These are phyloP conservation scores for Dasypolia templi DNA, from an alignment of 2,888 invertebrate genomes.

Conservation along the genomic window DNA sequence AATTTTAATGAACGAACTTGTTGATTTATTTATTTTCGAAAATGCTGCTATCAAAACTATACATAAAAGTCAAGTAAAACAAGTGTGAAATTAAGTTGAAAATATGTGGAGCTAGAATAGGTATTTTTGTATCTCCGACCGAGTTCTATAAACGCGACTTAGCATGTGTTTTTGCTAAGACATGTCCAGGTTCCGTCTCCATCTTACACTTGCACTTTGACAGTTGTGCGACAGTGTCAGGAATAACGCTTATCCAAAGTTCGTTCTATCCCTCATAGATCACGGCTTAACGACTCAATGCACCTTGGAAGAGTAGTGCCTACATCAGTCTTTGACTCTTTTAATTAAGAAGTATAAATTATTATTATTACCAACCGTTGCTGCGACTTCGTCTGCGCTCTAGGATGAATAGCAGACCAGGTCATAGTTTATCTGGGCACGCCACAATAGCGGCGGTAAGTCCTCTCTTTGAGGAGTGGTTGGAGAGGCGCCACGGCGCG, in stretches of 20 bases:
- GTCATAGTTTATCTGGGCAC: too few relatives aligned
- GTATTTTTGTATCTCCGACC: background rate
- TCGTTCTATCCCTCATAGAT: background rate
- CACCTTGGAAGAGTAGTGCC: background rate
- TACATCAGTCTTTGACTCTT: background rate
- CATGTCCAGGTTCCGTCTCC: background rate
- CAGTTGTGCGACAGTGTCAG: background rate
- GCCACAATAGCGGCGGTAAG: too few relatives aligned
- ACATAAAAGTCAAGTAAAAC: slow-evolving; percentile 2
- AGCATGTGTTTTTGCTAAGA: background rate
- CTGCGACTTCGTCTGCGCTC: too few relatives aligned
- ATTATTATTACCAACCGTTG: too few relatives aligned
- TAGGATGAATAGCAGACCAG: too few relatives aligned
- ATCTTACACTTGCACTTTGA: background rate
- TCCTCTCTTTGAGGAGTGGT: too few relatives aligned
- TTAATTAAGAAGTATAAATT: background rate
- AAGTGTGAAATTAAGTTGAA: background rate
- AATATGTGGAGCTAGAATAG: background rate
- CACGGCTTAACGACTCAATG: background rate
- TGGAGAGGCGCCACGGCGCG: too few relatives aligned
- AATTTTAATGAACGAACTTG: background rate
- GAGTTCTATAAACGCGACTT: background rate
- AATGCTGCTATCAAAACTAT: slow-evolving; percentile 11
- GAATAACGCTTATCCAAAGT: background rate
- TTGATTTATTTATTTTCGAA: slow-evolving; percentile 18